A percentile compares a stretch with the other conserved stretches of the same genome.
phyloP scores from a whole-genome alignment of 2,113 vertebrate genomes.

The Phoxinus phoxinus region DNA sequence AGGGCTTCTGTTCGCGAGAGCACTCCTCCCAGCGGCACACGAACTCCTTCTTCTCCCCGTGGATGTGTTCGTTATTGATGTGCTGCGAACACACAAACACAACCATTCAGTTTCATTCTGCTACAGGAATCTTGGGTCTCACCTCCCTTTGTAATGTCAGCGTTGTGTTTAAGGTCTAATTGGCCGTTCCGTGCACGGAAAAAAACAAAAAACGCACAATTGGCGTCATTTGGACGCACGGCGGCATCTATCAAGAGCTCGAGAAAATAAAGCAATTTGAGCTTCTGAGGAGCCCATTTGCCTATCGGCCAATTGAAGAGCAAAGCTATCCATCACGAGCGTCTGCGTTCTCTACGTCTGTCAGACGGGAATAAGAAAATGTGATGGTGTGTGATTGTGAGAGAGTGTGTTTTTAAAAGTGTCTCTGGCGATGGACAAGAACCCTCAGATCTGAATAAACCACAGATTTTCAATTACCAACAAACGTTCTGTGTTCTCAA shows the following conservation, averaged over 20 bases:
- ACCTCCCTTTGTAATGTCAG: conserved; percentile 47
- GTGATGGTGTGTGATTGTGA: conserved; percentile 42
- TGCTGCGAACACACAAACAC: conserved; percentile 79
- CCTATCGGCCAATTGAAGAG: conserved; percentile 46
- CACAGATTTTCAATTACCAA: conserved; percentile 15
- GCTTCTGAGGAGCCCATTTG: conserved; percentile 52
- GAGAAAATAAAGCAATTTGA: conserved; percentile 46
- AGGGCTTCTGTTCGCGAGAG: conserved; percentile 95
- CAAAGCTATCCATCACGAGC: conserved; percentile 52
- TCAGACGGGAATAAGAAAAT: conserved; percentile 50
- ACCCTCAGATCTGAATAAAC: background rate
- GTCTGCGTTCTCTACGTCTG: conserved; percentile 19
- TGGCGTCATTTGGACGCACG: background rate
- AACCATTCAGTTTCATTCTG: conserved; percentile 36
- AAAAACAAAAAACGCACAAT: conserved; percentile 7
- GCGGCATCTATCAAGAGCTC: background rate
- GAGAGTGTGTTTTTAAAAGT: conserved; percentile 20
- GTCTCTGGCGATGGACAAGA: conserved; percentile 36
- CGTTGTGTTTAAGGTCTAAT: conserved; percentile 42
- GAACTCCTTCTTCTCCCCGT: conserved; percentile 98
- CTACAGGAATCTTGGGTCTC: conserved; percentile 4
- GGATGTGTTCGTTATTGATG: conserved; percentile 98
- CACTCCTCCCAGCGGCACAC: conserved; percentile 98
- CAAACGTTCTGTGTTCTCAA: background rate
- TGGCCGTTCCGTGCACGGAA: conserved; percentile 18